Conservation (phyloP, 2,113 vertebrate species). For the Stercorarius parasiticus region DNA sequence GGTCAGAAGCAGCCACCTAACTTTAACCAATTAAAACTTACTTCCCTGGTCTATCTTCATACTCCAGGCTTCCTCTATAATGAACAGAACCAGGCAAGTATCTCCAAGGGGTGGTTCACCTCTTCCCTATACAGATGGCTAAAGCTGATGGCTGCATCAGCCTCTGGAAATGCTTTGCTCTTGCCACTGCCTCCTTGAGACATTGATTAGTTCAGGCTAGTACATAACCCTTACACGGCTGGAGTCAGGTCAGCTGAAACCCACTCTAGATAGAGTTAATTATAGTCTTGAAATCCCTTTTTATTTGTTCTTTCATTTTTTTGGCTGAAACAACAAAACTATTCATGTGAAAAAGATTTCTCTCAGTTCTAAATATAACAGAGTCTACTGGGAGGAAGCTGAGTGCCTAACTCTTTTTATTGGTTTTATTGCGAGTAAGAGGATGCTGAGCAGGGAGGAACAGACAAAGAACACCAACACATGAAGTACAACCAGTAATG, state of each 20-base stretch:
- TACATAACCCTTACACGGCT: not conserved
- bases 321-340: not conserved
- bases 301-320: constrained; percentile 24
- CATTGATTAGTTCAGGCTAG: not conserved
- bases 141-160: not conserved
- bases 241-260: not conserved
- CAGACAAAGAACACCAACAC: not conserved
- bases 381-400: constrained; percentile 48
- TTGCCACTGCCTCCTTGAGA: not conserved
- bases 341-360: not conserved
- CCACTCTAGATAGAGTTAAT: not conserved
- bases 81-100: not conserved
- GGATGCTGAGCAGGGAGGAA: constrained; percentile 50
- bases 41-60: not conserved
- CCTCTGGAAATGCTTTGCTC: no score
- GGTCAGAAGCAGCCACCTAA: not conserved
- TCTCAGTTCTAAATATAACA: constrained; percentile 37
- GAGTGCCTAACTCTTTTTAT: constrained; percentile 35
- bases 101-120: not conserved
- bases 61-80: not conserved
- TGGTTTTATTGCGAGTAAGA: constrained; percentile 44
- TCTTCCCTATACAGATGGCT: not conserved
- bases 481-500: not conserved
- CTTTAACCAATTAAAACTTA: not conserved
- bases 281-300: not conserved